Conservation (phyloP, 2,888 invertebrate genomes). For the Teleiodes luculella region DNA sequence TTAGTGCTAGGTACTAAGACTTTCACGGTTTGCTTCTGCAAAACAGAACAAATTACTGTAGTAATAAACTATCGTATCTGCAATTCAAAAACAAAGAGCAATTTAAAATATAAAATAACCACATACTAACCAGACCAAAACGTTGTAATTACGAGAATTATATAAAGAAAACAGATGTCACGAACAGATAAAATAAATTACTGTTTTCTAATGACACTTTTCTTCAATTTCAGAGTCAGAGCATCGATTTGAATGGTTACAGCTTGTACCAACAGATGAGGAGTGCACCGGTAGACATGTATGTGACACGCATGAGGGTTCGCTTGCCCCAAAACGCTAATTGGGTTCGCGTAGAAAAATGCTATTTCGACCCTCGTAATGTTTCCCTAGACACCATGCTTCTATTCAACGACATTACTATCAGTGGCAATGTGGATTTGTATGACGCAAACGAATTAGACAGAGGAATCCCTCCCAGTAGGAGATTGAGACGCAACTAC, state of each 20-base stretch:
- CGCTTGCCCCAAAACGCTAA: constrained; percentile 81
- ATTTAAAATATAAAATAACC: constrained; percentile 1
- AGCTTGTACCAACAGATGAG: constrained; percentile 81
- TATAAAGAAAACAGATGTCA: background rate
- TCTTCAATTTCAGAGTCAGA: constrained; percentile 57
- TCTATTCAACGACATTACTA: constrained; percentile 87
- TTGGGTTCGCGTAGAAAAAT: constrained; percentile 87
- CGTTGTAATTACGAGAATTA: background rate
- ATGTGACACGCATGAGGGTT: constrained; percentile 83
- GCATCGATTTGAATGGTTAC: constrained; percentile 80
- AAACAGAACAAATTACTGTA: too few species aligned
- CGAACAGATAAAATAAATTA: background rate
- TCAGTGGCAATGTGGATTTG: constrained; percentile 86
- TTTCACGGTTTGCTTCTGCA: too few species aligned
- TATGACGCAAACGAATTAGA: constrained; percentile 65
- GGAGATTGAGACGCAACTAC: constrained; percentile 54
- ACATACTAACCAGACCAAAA: background rate
- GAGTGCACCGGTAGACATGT: constrained; percentile 82
- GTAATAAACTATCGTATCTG: too few species aligned
- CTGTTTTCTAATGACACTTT: constrained; percentile 1
- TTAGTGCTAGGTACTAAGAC: too few species aligned
- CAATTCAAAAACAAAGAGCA: background rate
- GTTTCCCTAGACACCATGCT: constrained; percentile 87
- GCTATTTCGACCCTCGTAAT: constrained; percentile 85
- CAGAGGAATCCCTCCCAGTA: constrained; percentile 46